Evolutionary conservation across 2,113 vertebrate species (phyloP).

Genomic region (Tachuris rubrigastra): DNA sequence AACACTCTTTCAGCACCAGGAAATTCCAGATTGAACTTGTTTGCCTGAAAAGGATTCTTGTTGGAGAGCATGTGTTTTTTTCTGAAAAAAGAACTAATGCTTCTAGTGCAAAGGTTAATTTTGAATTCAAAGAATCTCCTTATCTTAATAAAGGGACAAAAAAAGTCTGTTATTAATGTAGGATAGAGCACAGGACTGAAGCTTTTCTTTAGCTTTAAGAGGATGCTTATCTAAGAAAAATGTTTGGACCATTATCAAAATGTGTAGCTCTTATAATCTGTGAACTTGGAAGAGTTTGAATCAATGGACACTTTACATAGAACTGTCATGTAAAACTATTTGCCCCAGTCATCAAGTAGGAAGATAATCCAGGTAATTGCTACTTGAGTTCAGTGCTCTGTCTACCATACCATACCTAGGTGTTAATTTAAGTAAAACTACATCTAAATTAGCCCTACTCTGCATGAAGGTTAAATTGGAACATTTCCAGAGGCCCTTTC

Average conservation of each 20-base stretch:
- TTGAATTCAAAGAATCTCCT: constrained; percentile 24
- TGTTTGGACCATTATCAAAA: background rate
- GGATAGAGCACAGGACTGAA: background rate
- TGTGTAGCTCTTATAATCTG: background rate
- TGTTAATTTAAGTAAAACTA: background rate
- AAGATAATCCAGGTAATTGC: background rate
- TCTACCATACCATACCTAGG: background rate
- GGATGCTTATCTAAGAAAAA: background rate
- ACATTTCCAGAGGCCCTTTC: background rate
- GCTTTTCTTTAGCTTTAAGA: background rate
- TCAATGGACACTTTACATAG: background rate
- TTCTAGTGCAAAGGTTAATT: constrained; percentile 53
- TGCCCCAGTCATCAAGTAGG: background rate
- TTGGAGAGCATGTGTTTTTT: background rate
- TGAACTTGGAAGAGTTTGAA: background rate
- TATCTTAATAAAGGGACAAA: background rate
- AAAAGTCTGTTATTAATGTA: background rate
- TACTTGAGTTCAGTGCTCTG: background rate
- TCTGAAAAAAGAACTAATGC: constrained; percentile 35
- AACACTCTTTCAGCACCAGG: constrained; percentile 27
- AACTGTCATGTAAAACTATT: background rate
- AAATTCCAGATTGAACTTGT: constrained; percentile 52
- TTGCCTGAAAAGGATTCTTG: constrained; percentile 55
- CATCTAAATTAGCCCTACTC: background rate
- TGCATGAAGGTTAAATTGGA: background rate